Conservation (phyloP, 2,797 vertebrate species). For the Characodon lateralis region DNA sequence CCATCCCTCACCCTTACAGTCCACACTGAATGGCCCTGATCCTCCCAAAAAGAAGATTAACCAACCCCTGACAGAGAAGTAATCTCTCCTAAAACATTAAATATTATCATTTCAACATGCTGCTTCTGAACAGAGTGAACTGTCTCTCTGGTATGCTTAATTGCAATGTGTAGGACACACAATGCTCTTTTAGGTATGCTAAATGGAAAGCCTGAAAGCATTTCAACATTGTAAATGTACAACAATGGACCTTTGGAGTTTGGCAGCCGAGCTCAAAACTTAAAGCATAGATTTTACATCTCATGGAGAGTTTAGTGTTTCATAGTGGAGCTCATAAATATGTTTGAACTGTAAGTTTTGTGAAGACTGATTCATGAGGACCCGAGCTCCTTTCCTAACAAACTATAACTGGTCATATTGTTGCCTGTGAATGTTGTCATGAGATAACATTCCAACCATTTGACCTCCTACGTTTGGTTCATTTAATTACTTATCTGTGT, state of each 20-base stretch:
- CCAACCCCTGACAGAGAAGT: conserved; percentile 75
- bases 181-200: conserved; percentile 72
- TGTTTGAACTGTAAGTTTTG: conserved; percentile 50
- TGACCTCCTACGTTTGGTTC: conserved; percentile 71
- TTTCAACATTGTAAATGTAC: conserved; percentile 71
- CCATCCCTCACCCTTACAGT: conserved; percentile 49
- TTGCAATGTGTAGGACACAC: conserved; percentile 63
- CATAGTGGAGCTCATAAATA: conserved; percentile 58
- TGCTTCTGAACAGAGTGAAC: conserved; percentile 69
- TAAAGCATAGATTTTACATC: conserved; percentile 47
- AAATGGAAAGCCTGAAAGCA: conserved; percentile 71
- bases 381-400: conserved; percentile 37
- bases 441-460: conserved; percentile 79
- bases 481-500: conserved; percentile 67
- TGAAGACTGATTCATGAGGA: conserved; percentile 56
- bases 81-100: conserved; percentile 75
- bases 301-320: conserved; percentile 38
- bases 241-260: conserved; percentile 75
- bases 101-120: conserved; percentile 77
- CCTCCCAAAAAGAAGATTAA: conserved; percentile 78
- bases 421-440: conserved; percentile 73
- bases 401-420: conserved; percentile 72
- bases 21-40: conserved; percentile 63
- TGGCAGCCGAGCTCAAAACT: conserved; percentile 62
- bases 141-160: conserved; percentile 71